Base-by-base conservation (phyloP, 1,140 invertebrate species). In the Colletes latitarsis region DNA sequence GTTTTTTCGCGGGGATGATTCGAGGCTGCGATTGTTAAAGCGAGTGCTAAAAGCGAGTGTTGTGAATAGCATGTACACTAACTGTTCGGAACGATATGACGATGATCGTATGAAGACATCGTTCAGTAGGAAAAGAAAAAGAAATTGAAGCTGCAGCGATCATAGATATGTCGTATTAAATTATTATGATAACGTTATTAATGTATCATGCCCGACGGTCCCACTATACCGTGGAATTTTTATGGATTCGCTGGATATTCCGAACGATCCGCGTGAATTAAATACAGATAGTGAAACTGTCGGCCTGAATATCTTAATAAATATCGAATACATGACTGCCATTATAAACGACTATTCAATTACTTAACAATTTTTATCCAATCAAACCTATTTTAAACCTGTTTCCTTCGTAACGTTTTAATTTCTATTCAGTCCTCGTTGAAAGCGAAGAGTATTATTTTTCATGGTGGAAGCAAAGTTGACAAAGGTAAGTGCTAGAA, bases 251-350 rank as follows among this genome's bases (percentile, higher is more conserved):
- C 46, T 52, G 67, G 53, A 53, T 58, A 57, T 66, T 64, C 21
- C 49, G 19, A 72, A 17, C 21, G 62, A 58, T 71, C 57, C 60
- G 52, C 21, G 75, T 72, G 63, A 14, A 81, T 73, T 78, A 86
- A 71, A 74, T 70, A 55, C 82, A 84, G 74, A 79, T 84, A 71
- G 82, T 88, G 86, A 70, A 82, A 82, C 55, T 82, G 85, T 84
- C 85, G 82, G 82, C 76, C 86, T 77, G 82, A 79, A 87, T 87
- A 87, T 84, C 79, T 88, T 87, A 88, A 88, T 88, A 87, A 88
- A 88, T 49, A 49, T 87, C 82, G 82, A 84, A 73, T 87, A 84
- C 68, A 87, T 67, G 79, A 88, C 82, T 88, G 86, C 85, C 66
- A 87, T 84, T 87, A 84, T 76, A 78, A 49, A 60, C 17, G 52